These are phyloP conservation scores for Ormia ochracea DNA, from an alignment of 2,888 invertebrate species.

Conservation along the genomic window DNA sequence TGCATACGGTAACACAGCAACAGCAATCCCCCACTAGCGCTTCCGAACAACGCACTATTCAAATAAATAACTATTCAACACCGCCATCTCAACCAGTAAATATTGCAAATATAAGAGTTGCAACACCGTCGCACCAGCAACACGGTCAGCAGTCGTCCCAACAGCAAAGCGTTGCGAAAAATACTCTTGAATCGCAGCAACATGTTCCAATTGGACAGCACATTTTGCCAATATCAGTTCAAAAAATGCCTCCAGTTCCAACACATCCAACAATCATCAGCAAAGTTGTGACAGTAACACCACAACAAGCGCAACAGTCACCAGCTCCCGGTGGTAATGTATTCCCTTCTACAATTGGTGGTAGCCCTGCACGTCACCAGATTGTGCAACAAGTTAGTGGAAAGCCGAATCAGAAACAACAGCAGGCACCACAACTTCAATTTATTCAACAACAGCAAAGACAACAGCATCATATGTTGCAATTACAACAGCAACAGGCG, in stretches of 20 bases:
- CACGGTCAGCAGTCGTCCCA: conserved; percentile 12
- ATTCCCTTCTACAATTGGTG: conserved; percentile 68
- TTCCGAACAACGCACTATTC: conserved; percentile 68
- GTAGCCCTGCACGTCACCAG: conserved; percentile 63
- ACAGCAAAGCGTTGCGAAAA: conserved; percentile 31
- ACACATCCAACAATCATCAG: conserved; percentile 73
- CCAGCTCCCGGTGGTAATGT: conserved; percentile 62
- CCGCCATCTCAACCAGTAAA: conserved; percentile 51
- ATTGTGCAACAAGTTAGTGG: conserved; percentile 68
- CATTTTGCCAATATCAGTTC: conserved; percentile 68
- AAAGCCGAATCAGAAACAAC: conserved; percentile 70
- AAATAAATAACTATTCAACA: conserved; percentile 63
- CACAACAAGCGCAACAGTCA: conserved; percentile 71
- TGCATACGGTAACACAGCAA: conserved; percentile 64
- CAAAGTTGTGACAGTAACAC: conserved; percentile 73
- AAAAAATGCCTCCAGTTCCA: conserved; percentile 70
- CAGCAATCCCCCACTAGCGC: conserved; percentile 69
- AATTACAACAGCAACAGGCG: conserved; percentile 64
- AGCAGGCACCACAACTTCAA: conserved; percentile 55
- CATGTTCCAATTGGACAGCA: conserved; percentile 63
- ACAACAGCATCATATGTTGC: conserved; percentile 61
- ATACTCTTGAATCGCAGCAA: conserved; percentile 56
- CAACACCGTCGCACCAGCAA: conserved; percentile 48
- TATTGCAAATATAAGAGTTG: conserved; percentile 55
- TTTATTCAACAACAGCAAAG: conserved; percentile 63